These are phyloP conservation scores for Papilio xuthus DNA, from an alignment of 1,140 invertebrate species.

Conservation along the genomic window DNA sequence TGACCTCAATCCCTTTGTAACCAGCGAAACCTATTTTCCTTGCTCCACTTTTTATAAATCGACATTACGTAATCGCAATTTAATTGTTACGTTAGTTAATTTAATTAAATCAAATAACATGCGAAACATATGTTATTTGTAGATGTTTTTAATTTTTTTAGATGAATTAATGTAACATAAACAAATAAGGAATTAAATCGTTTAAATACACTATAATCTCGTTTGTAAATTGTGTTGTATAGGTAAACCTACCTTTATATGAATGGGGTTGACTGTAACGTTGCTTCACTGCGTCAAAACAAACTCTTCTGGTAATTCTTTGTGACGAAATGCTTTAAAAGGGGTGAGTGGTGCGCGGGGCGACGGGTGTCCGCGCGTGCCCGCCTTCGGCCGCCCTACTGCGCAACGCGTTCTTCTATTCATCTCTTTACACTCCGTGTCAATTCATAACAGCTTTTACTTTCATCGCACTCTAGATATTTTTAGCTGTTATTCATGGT, in stretches of 20 bases:
- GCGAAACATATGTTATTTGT: neutral
- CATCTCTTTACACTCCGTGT: slow-evolving; percentile 26
- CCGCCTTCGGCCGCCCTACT: slow-evolving; percentile 45
- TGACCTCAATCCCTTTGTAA: slow-evolving; percentile 40
- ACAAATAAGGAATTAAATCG: neutral
- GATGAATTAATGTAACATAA: neutral
- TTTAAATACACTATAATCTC: neutral
- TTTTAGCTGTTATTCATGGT: neutral
- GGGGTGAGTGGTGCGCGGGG: slow-evolving; percentile 45
- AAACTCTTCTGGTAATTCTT: slow-evolving; percentile 41
- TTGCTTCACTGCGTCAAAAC: slow-evolving; percentile 41
- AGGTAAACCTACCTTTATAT: neutral
- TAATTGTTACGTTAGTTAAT: neutral
- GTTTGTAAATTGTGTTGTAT: neutral
- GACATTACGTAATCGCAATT: neutral
- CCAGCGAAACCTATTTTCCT: neutral
- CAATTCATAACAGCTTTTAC: slow-evolving; percentile 34
- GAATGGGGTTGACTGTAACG: neutral
- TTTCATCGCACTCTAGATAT: slow-evolving; percentile 4
- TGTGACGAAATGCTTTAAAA: slow-evolving; percentile 3
- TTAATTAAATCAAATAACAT: neutral
- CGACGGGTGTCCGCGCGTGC: slow-evolving; percentile 46
- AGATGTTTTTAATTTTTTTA: neutral
- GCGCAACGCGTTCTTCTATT: slow-evolving; percentile 50
- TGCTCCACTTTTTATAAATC: neutral